Evolutionary conservation across 2,113 vertebrate species (phyloP).

Genomic region (Phalacrocorax pelagicus): DNA sequence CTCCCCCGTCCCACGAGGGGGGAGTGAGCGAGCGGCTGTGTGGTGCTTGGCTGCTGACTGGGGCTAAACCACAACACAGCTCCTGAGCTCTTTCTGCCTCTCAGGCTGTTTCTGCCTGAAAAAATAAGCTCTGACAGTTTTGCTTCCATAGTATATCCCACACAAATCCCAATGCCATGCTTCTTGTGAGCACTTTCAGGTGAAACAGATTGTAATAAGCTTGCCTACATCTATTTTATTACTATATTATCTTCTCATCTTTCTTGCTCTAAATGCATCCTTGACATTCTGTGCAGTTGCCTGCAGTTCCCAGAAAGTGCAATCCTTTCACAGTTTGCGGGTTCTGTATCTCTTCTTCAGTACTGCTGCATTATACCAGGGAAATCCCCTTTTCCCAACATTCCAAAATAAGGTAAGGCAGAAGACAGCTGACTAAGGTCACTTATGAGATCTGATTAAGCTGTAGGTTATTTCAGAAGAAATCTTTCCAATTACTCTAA

Average conservation of each 20-base stretch:
- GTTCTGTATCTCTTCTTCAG: background rate
- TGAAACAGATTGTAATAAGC: background rate
- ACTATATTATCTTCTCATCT: background rate
- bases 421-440: background rate
- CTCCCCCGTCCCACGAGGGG: too few species aligned
- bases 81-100: background rate
- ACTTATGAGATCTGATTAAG: background rate
- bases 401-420: background rate
- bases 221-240: background rate
- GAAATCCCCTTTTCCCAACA: background rate
- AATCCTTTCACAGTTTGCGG: background rate
- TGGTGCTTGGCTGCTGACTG: too few species aligned
- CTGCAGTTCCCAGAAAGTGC: background rate
- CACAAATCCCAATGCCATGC: accelerated
- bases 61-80: too few species aligned
- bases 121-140: background rate
- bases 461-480: background rate
- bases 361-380: background rate
- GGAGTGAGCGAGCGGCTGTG: too few species aligned
- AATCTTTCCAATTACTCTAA: background rate
- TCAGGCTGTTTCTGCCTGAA: background rate
- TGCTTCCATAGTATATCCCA: background rate
- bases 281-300: background rate
- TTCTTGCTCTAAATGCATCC: background rate
- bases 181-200: background rate